Base-by-base conservation (phyloP, 2,888 invertebrate species). In the Blera fallax region DNA sequence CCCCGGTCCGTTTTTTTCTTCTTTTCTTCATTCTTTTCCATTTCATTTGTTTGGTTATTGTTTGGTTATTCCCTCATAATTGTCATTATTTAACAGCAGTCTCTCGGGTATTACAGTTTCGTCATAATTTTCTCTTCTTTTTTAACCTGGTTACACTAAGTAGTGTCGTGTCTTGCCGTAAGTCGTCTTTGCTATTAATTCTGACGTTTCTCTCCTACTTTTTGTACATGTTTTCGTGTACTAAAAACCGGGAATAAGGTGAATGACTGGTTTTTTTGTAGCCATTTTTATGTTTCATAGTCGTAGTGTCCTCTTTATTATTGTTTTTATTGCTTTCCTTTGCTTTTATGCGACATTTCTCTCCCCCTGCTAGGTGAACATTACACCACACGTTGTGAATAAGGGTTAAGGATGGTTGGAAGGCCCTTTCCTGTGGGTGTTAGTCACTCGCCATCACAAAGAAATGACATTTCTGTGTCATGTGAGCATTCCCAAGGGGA, bases 401-500 rank as follows among this genome's bases (percentile, higher is more conserved):
- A 64, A 54, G 73, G 50, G 64, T 70, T 80, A 74, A 80, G 77
- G 81, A 77, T 82, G 69, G 54, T 64, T 77, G 77, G 48, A 21
- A 45, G 43, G 29, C n/a, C 5, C 29, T n/a, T 64, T 74, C 27
- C 18, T 74, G 58, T 45, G 70, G 70, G 70, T 45, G 56, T 58
- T 7, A 37, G 16, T 16, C 10, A 56, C 40, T 60, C 7, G 11
- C 10, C 40, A 60, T 62, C 62, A 78, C 56, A 60, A 60, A 43
- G 64, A 65, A 78, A 78, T 83, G 78, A 72, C 78, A 65, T 72
- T 83, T 83, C n/a, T 83, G 72, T 83, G 78, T 78, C 82, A 83
- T 56, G 64, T 78, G 40, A 65, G 50, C 29, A 29, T 48, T 48
- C 27, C 54, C 29, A 73, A 40, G 16, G 78, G 34, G 48, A 45